Conservation (phyloP, 2,113 vertebrate species). For the Zosterops hypoxanthus region DNA sequence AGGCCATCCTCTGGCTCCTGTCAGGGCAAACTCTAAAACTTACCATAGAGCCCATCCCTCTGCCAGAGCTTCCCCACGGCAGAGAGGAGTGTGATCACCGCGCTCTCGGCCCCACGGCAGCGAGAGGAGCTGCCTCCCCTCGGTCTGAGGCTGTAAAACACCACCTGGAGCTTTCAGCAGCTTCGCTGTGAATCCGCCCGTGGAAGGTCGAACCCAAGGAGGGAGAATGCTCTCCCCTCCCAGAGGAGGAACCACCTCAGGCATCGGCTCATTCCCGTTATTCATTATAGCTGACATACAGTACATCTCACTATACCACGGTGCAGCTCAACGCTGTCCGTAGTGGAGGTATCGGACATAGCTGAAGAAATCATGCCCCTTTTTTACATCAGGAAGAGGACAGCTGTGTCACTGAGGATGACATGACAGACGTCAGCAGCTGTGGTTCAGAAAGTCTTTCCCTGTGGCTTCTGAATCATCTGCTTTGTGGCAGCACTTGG, state of each 20-base stretch:
- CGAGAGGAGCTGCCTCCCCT: neutral
- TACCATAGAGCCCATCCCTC: neutral
- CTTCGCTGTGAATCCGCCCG: neutral
- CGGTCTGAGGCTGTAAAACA: neutral
- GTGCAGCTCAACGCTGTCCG: neutral
- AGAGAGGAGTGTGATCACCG: neutral
- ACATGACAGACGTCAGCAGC: neutral
- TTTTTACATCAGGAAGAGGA: neutral
- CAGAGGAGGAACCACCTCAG: neutral
- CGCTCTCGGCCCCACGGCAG: neutral
- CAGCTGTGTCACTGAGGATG: neutral
- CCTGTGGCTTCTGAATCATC: neutral
- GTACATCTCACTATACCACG: neutral
- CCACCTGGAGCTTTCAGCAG: neutral
- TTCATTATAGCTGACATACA: neutral
- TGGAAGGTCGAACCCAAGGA: neutral
- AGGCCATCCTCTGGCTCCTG: neutral
- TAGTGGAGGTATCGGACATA: fast-evolving
- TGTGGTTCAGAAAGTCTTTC: neutral
- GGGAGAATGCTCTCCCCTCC: neutral
- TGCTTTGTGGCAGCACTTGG: neutral
- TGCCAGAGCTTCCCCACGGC: neutral
- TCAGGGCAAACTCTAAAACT: neutral
- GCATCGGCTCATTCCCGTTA: neutral
- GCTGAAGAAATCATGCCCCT: neutral